phyloP scores from a whole-genome alignment of 2,113 vertebrate species.

The Clinocottus analis region DNA sequence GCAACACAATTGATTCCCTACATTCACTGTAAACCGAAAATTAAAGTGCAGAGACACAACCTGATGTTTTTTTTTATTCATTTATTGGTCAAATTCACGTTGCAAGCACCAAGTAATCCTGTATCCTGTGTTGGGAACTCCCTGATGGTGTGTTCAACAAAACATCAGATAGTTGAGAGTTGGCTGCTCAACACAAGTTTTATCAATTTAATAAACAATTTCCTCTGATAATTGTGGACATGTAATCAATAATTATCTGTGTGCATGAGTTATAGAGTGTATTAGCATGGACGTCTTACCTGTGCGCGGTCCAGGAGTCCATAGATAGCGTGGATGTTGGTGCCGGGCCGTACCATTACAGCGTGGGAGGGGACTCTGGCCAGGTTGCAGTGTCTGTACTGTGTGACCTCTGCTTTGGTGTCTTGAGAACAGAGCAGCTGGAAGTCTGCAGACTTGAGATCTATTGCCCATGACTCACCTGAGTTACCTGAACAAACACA shows the following conservation, averaged over 20 bases:
- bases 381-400: slow-evolving; percentile 89
- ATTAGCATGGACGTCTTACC: slow-evolving; percentile 73
- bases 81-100: not conserved
- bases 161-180: not conserved
- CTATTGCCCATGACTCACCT: slow-evolving; percentile 83
- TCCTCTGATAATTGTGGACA: not conserved
- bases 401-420: slow-evolving; percentile 87
- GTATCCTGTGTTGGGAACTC: not conserved
- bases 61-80: not conserved
- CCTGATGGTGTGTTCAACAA: not conserved
- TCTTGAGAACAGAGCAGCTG: slow-evolving; percentile 92
- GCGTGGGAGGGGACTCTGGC: slow-evolving; percentile 91
- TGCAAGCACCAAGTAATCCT: not conserved
- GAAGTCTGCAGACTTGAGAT: slow-evolving; percentile 84
- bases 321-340: slow-evolving; percentile 85
- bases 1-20: not conserved
- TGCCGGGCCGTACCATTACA: slow-evolving; percentile 90
- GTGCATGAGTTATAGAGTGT: not conserved
- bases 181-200: not conserved
- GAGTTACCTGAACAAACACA: slow-evolving; percentile 83
- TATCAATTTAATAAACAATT: not conserved
- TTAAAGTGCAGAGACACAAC: not conserved
- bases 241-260: not conserved
- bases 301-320: slow-evolving; percentile 93
- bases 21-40: not conserved